A percentile compares a stretch with the other conserved stretches of the same genome.
phyloP scores from a whole-genome alignment of 2,113 vertebrate species.

The Heptranchias perlo region DNA sequence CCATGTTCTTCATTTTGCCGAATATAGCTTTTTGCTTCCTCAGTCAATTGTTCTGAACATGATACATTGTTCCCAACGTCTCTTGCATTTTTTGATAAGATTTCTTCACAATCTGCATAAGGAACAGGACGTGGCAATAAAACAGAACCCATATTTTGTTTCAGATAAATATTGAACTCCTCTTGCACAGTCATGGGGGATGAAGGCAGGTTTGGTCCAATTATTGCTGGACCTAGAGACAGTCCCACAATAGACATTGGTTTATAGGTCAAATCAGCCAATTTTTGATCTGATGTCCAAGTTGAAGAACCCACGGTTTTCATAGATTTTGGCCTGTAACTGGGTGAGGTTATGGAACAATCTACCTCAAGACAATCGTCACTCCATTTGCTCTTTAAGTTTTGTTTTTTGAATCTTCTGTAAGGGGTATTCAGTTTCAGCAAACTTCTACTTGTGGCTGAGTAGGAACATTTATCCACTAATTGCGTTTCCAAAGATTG shows the following conservation, averaged over 20 bases:
- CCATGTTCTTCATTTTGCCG: not conserved
- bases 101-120: conserved; percentile 24
- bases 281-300: not conserved
- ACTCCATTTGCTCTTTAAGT: not conserved
- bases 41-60: conserved; percentile 7
- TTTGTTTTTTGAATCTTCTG: conserved; percentile 23
- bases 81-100: not conserved
- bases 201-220: not conserved
- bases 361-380: conserved; percentile 1
- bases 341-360: conserved; percentile 1
- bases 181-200: not conserved
- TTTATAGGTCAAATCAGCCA: conserved; percentile 15
- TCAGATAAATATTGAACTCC: not conserved
- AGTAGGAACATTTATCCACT: not conserved
- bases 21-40: not conserved
- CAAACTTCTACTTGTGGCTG: not conserved
- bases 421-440: conserved; percentile 13
- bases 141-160: conserved; percentile 3
- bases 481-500: not conserved
- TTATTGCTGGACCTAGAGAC: conserved; percentile 5
- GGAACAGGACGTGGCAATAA: not conserved
- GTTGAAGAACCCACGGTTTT: not conserved
- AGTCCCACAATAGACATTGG: conserved; percentile 17
- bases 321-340: not conserved
- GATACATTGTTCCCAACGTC: not conserved